Conservation (phyloP, 2,888 invertebrate species). For the Steromphala cineraria region DNA sequence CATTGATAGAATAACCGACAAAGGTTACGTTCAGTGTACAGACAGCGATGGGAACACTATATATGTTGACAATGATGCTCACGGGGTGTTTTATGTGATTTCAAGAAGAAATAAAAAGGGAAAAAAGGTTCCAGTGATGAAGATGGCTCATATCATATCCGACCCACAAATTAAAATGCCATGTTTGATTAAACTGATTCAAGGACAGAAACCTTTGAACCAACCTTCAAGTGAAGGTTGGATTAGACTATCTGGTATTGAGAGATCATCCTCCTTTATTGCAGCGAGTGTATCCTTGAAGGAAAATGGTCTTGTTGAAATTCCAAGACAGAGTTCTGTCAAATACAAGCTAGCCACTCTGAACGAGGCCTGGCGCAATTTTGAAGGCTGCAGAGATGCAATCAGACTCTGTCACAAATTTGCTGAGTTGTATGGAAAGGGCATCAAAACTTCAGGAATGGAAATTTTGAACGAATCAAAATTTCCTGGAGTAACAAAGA, state of each 20-base stretch:
- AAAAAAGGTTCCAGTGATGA: not conserved
- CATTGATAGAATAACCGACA: too few relatives aligned
- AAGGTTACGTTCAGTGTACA: too few relatives aligned
- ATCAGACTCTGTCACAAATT: not conserved
- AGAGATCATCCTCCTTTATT: not conserved
- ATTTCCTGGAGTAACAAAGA: too few relatives aligned
- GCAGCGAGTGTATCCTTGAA: not conserved
- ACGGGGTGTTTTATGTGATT: not conserved
- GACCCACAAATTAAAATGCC: not conserved
- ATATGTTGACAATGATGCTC: too few relatives aligned
- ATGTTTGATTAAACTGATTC: not conserved
- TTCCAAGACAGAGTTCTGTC: not conserved
- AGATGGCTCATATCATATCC: not conserved
- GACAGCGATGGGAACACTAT: too few relatives aligned
- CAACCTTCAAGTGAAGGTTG: not conserved
- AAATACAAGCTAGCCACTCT: not conserved
- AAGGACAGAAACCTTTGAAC: not conserved
- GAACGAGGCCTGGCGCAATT: not conserved
- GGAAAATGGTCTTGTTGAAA: not conserved
- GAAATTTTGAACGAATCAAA: too few relatives aligned
- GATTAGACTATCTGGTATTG: not conserved
- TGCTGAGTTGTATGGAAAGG: too few relatives aligned
- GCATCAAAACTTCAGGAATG: too few relatives aligned
- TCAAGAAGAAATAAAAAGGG: not conserved
- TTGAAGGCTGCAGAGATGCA: not conserved